These are phyloP conservation scores for Molossus alvarezi DNA, from an alignment of 2,797 vertebrate genomes.

Conservation along the genomic window DNA sequence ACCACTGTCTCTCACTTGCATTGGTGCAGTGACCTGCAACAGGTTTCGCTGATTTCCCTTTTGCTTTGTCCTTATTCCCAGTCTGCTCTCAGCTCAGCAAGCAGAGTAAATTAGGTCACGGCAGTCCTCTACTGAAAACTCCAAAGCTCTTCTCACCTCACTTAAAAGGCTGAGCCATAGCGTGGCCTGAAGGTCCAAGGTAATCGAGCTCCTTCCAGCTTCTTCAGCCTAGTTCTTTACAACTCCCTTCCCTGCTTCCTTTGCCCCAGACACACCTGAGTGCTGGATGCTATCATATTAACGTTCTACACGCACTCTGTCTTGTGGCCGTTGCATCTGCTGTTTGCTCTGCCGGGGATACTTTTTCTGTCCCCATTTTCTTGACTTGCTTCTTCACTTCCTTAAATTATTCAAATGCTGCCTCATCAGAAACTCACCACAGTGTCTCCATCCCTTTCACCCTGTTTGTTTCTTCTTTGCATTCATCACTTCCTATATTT, in stretches of 20 bases:
- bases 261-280: neutral
- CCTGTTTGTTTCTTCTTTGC: neutral
- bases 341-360: neutral
- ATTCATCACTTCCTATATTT: neutral
- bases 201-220: neutral
- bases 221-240: neutral
- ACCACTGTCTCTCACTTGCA: neutral
- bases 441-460: neutral
- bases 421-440: neutral
- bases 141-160: neutral
- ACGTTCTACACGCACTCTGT: neutral
- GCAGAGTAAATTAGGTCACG: neutral
- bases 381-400: neutral
- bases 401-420: neutral
- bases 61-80: neutral
- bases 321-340: neutral
- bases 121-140: neutral
- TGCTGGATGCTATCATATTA: neutral
- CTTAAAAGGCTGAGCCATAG: neutral
- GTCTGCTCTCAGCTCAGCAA: neutral
- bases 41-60: neutral
- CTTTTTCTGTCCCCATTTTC: neutral
- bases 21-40: neutral
- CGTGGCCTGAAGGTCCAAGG: neutral
- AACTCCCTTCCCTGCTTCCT: neutral